Evolutionary conservation across 2,113 vertebrate genomes (phyloP).

Genomic region (Chaetops frenatus): DNA sequence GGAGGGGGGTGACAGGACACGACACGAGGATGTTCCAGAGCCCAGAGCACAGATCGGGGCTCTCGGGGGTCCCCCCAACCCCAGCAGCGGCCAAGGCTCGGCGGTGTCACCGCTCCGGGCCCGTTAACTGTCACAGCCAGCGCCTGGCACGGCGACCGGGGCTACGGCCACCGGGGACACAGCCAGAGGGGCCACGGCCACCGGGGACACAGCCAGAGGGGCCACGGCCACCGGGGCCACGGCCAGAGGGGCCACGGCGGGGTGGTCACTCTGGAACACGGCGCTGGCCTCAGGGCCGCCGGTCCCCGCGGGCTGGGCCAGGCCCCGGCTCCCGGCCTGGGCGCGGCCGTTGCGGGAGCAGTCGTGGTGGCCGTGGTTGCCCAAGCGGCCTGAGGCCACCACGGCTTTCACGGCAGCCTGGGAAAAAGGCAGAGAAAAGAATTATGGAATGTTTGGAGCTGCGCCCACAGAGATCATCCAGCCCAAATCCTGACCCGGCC

Average conservation of each 20-base stretch:
- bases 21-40: neutral
- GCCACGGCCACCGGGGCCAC: neutral
- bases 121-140: neutral
- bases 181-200: no score
- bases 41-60: rapidly evolving
- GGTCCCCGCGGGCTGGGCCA: neutral
- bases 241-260: neutral
- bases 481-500: neutral
- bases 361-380: constrained; percentile 69
- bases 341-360: constrained; percentile 69
- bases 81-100: rapidly evolving
- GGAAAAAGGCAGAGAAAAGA: neutral
- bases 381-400: constrained; percentile 80
- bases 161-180: neutral
- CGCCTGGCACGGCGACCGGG: neutral
- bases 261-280: neutral
- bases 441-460: rapidly evolving
- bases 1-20: neutral
- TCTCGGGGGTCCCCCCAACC: neutral
- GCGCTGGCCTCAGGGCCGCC: rapidly evolving
- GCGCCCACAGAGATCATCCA: rapidly evolving
- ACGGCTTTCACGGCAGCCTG: constrained; percentile 88
- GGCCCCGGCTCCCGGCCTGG: neutral
- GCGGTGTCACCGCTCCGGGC: neutral
- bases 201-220: no score